phyloP scores from a whole-genome alignment of 2,888 invertebrate genomes.

The Nymphalis urticae region DNA sequence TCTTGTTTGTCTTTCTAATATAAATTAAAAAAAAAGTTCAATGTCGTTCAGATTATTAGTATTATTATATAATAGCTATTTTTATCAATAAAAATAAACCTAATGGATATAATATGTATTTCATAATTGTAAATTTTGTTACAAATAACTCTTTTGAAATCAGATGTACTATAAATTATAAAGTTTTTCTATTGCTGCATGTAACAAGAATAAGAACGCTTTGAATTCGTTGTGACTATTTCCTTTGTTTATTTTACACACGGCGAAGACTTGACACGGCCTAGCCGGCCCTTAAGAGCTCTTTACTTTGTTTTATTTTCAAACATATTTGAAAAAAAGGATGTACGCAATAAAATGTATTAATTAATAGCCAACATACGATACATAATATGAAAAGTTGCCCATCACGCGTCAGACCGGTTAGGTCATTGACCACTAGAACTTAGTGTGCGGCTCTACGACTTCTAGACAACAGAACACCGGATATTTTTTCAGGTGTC shows the following conservation, averaged over 20 bases:
- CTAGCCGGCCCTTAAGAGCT: constrained; percentile 8
- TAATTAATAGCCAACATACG: constrained; percentile 53
- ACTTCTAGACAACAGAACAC: constrained; percentile 25
- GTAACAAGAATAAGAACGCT: neutral
- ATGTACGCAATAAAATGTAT: constrained; percentile 30
- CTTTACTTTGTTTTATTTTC: constrained; percentile 4
- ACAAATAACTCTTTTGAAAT: neutral
- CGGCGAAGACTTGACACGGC: constrained; percentile 17
- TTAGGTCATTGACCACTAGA: constrained; percentile 66
- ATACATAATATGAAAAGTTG: constrained; percentile 51
- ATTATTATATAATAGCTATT: too few relatives aligned
- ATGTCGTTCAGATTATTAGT: too few relatives aligned
- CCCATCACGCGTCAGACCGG: constrained; percentile 67
- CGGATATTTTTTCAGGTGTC: constrained; percentile 22
- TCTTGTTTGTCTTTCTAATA: too few relatives aligned
- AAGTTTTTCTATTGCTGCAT: neutral
- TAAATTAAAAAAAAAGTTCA: too few relatives aligned
- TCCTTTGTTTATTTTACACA: constrained; percentile 13
- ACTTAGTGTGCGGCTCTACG: constrained; percentile 34
- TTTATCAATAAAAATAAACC: too few relatives aligned
- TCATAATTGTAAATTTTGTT: too few relatives aligned
- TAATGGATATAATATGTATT: too few relatives aligned
- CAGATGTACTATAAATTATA: neutral
- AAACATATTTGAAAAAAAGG: neutral
- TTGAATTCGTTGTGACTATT: constrained; percentile 16